Conservation (phyloP, 2,888 invertebrate species). For the Cryptocheilus praepositus region DNA sequence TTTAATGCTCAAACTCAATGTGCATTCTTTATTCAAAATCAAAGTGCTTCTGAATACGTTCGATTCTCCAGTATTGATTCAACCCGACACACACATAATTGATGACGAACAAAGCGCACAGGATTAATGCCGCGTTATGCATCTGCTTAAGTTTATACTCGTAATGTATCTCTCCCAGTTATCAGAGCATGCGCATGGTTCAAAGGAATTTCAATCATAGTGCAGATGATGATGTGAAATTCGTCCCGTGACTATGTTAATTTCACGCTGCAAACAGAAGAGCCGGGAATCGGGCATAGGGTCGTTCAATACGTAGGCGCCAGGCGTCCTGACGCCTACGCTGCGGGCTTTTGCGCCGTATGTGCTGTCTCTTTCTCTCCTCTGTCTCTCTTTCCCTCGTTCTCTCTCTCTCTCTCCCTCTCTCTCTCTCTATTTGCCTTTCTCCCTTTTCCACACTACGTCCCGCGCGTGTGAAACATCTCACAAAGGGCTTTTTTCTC, state of each 20-base stretch:
- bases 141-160: too few relatives aligned
- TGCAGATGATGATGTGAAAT: too few relatives aligned
- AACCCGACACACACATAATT: background rate
- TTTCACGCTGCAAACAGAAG: background rate
- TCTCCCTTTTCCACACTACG: background rate
- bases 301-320: constrained; percentile 55
- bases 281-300: constrained; percentile 6
- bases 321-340: constrained; percentile 57
- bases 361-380: background rate
- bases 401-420: background rate
- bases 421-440: background rate
- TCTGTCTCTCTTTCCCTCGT: background rate
- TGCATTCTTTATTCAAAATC: background rate
- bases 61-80: constrained; percentile 1
- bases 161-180: too few relatives aligned
- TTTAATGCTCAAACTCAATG: too few relatives aligned
- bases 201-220: too few relatives aligned
- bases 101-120: too few relatives aligned
- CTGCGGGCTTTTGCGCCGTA: constrained; percentile 41
- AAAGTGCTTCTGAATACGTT: constrained; percentile 15
- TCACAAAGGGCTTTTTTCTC: background rate
- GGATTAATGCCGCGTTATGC: too few relatives aligned
- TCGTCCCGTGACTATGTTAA: too few relatives aligned
- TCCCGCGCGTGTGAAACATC: background rate
- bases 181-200: too few relatives aligned